These are phyloP conservation scores for Pedionomus torquatus DNA, from an alignment of 2,113 vertebrate genomes.

Conservation along the genomic window DNA sequence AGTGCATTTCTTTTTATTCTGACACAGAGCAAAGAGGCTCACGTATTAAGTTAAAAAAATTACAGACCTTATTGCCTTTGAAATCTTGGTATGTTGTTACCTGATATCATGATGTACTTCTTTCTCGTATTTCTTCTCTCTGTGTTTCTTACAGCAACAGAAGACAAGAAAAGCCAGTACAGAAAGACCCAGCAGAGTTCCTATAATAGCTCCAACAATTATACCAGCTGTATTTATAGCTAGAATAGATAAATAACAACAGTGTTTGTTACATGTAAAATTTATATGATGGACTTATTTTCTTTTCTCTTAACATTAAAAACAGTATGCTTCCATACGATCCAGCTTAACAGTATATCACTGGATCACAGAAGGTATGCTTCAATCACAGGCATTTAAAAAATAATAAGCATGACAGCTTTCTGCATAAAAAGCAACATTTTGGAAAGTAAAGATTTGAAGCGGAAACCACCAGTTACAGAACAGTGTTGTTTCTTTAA, in stretches of 20 bases:
- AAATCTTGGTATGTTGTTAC: slow-evolving; percentile 64
- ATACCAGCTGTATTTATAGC: slow-evolving; percentile 87
- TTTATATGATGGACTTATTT: not conserved
- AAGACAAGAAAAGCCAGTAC: slow-evolving; percentile 84
- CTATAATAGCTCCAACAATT: slow-evolving; percentile 84
- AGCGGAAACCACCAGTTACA: not conserved
- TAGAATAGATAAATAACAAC: slow-evolving; percentile 66
- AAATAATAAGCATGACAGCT: not conserved
- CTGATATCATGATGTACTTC: slow-evolving; percentile 97
- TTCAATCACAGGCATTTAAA: not conserved
- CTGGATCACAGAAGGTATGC: not conserved
- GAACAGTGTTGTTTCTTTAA: not conserved
- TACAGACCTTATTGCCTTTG: not conserved
- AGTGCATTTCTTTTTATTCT: not conserved
- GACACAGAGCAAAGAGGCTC: not conserved
- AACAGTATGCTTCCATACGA: not conserved
- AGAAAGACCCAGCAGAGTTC: slow-evolving; percentile 82
- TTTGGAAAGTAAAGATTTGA: not conserved
- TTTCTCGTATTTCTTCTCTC: slow-evolving; percentile 95
- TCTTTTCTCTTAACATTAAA: not conserved
- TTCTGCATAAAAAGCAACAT: not conserved
- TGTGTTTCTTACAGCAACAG: slow-evolving; percentile 86
- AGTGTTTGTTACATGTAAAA: not conserved
- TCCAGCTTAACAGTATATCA: not conserved
- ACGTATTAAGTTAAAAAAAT: not conserved